Evolutionary conservation across 2,888 invertebrate genomes (phyloP).

Genomic region (Stenurella melanura): DNA sequence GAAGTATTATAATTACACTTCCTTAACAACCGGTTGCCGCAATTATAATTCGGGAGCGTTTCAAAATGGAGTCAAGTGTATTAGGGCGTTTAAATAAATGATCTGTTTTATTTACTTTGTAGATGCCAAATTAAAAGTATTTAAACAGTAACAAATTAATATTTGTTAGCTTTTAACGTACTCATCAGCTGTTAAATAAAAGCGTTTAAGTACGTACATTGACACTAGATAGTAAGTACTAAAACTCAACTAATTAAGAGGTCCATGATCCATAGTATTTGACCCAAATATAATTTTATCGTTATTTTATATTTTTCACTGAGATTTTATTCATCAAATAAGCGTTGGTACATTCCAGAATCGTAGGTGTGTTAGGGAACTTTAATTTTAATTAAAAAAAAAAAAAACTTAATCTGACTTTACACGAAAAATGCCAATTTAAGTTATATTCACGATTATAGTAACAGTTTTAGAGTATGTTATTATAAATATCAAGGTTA

Average conservation of each 20-base stretch:
- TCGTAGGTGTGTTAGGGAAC: not conserved
- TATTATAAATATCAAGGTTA: constrained; percentile 17
- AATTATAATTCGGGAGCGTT: constrained; percentile 5
- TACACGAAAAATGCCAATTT: not conserved
- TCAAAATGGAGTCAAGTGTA: not conserved
- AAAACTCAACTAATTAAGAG: not conserved
- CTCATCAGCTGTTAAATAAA: not conserved
- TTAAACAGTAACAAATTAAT: not conserved
- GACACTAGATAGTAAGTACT: not conserved
- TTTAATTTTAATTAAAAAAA: not conserved
- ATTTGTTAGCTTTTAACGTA: not conserved
- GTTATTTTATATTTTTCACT: not conserved
- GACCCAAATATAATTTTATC: constrained; percentile 11
- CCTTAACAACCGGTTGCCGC: not conserved
- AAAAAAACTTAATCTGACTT: not conserved
- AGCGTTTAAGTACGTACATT: constrained; percentile 4
- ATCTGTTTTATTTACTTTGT: constrained; percentile 9
- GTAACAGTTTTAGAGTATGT: constrained; percentile 10
- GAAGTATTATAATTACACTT: constrained; percentile 14
- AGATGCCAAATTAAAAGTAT: not conserved
- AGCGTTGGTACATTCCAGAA: not conserved
- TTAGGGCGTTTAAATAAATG: constrained; percentile 4
- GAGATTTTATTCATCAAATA: not conserved
- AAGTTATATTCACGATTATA: not conserved
- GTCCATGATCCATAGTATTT: not conserved